Evolutionary conservation across 2,113 vertebrate species (phyloP).

Genomic region (Polypterus senegalus): DNA sequence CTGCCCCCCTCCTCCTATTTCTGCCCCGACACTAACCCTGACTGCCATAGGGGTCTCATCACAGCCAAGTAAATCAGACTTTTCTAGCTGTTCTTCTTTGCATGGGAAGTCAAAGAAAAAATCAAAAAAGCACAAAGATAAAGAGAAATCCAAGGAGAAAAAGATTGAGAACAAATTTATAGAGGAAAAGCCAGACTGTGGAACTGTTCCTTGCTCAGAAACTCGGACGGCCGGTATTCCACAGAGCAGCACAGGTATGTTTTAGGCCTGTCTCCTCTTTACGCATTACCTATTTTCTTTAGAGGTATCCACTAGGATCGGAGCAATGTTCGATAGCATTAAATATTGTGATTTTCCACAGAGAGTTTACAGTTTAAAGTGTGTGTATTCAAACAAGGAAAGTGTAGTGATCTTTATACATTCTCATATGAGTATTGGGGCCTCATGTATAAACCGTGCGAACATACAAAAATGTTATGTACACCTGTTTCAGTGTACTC

Average conservation of each 20-base stretch:
- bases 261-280: no score
- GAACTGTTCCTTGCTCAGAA: conserved; percentile 34
- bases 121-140: conserved; percentile 88
- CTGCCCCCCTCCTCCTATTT: conserved; percentile 37
- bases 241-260: conserved; percentile 60
- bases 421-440: no score
- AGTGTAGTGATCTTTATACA: no score
- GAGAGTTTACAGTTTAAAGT: no score
- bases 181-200: conserved; percentile 41
- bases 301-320: no score
- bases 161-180: conserved; percentile 39
- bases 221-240: conserved; percentile 44
- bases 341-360: no score
- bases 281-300: no score
- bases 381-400: no score
- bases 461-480: no score
- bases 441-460: no score
- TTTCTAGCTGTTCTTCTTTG: conserved; percentile 27
- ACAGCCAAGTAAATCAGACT: conserved; percentile 21
- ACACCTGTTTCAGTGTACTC: no score
- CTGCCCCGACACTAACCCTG: conserved; percentile 2
- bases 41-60: conserved; percentile 19
- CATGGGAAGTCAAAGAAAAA: conserved; percentile 75
- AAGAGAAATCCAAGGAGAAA: conserved; percentile 64
- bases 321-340: no score